Percentiles rank a stretch among this genome's conserved stretches.
Evolutionary conservation across 2,113 vertebrate genomes (phyloP).

Genomic region (Arenaria interpres): DNA sequence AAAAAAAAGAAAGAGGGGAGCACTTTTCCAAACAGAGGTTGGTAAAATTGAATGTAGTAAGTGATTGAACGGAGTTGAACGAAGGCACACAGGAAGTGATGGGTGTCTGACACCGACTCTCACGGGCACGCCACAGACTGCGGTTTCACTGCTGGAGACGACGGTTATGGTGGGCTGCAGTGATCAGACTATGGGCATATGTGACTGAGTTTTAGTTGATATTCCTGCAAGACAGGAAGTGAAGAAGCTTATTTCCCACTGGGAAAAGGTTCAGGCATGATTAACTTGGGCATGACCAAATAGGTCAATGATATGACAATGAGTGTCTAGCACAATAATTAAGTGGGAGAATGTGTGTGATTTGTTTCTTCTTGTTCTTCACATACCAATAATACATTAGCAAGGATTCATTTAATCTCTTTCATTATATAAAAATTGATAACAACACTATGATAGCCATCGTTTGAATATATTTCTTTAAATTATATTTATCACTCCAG

Average conservation of each 20-base stretch:
- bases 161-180: conserved; percentile 59
- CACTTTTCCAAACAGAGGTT: conserved; percentile 49
- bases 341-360: conserved; percentile 78
- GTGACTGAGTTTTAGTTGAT: conserved; percentile 81
- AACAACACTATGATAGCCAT: conserved; percentile 35
- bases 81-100: conserved; percentile 63
- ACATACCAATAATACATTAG: conserved; percentile 75
- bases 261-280: conserved; percentile 83
- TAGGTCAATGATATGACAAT: conserved; percentile 83
- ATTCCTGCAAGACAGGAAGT: conserved; percentile 79
- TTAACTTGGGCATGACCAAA: conserved; percentile 86
- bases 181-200: conserved; percentile 69
- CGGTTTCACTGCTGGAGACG: conserved; percentile 62
- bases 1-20: neutral
- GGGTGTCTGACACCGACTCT: conserved; percentile 74
- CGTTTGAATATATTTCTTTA: conserved; percentile 63
- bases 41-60: conserved; percentile 71
- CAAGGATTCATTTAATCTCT: conserved; percentile 74
- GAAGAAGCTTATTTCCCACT: conserved; percentile 78
- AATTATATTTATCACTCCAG: conserved; percentile 53
- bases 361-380: conserved; percentile 80
- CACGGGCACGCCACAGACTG: conserved; percentile 48
- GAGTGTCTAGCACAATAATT: conserved; percentile 82
- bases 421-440: conserved; percentile 71
- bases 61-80: conserved; percentile 51